phyloP scores from a whole-genome alignment of 2,113 vertebrate genomes.

The Heteronetta atricapilla region DNA sequence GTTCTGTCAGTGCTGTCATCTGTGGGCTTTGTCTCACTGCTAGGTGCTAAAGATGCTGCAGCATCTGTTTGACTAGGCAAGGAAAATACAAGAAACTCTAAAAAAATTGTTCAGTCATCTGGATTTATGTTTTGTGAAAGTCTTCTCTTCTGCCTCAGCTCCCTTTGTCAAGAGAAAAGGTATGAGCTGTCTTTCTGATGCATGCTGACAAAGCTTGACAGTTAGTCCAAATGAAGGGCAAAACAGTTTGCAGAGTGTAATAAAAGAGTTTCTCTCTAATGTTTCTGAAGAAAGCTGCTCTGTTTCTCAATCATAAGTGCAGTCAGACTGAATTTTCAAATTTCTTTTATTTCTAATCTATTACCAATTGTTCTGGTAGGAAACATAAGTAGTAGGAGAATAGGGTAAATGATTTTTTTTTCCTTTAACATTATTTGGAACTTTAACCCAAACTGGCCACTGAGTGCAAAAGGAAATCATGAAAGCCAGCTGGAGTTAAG shows the following conservation, averaged over 20 bases:
- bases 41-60: not conserved
- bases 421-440: not conserved
- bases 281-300: not conserved
- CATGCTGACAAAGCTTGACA: not conserved
- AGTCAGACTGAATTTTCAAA: slow-evolving; percentile 11
- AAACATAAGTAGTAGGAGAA: not conserved
- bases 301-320: not conserved
- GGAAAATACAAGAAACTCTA: not conserved
- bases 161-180: not conserved
- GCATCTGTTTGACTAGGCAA: not conserved
- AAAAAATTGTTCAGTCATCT: not conserved
- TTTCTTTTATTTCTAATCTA: not conserved
- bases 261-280: not conserved
- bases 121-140: not conserved
- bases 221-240: not conserved
- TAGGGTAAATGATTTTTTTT: not conserved
- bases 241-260: not conserved
- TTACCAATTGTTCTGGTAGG: not conserved
- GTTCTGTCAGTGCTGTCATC: not conserved
- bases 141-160: not conserved
- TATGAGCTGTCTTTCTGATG: not conserved
- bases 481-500: not conserved
- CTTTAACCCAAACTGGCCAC: not conserved
- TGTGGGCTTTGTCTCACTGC: accelerated
- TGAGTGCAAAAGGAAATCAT: not conserved